Percentiles rank a stretch among this genome's conserved stretches.
phyloP scores from a whole-genome alignment of 2,888 invertebrate genomes.

The Drosophila pseudotakahashii region DNA sequence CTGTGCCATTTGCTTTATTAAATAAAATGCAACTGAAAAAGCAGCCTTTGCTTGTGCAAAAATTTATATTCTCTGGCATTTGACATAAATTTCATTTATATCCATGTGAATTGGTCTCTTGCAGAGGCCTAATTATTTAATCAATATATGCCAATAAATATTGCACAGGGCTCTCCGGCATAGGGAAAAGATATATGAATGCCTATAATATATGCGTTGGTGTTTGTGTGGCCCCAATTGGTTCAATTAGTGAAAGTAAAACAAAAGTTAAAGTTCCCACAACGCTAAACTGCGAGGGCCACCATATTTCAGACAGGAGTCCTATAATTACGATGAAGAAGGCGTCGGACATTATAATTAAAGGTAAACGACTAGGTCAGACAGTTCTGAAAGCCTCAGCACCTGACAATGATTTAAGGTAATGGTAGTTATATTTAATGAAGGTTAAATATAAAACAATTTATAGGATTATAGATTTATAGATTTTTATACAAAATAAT shows the following conservation, averaged over 20 bases:
- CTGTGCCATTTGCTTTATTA: conserved; percentile 28
- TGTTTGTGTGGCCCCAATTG: conserved; percentile 21
- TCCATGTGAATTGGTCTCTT: conserved; percentile 27
- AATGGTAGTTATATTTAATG: too few species aligned
- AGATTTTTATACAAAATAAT: too few species aligned
- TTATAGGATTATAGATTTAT: too few species aligned
- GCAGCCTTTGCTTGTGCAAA: conserved; percentile 3
- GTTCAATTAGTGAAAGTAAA: conserved; percentile 40
- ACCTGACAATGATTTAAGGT: conserved; percentile 9
- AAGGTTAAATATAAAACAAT: too few species aligned
- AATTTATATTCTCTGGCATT: conserved; percentile 32
- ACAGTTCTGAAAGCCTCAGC: conserved; percentile 17
- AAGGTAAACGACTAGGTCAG: conserved; percentile 27
- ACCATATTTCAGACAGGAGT: conserved; percentile 9
- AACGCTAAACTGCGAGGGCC: conserved; percentile 21
- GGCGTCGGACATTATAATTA: conserved; percentile 26
- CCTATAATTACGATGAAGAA: conserved; percentile 33
- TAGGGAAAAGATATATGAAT: conserved; percentile 14
- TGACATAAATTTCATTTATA: conserved; percentile 39
- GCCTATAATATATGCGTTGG: not conserved
- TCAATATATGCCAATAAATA: conserved; percentile 60
- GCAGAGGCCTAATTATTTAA: conserved; percentile 58
- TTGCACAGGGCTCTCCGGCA: conserved; percentile 41
- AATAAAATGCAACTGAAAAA: conserved; percentile 37
- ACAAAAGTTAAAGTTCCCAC: conserved; percentile 57